Conservation (phyloP, 2,113 vertebrate species). For the Callorhinus ursinus region DNA sequence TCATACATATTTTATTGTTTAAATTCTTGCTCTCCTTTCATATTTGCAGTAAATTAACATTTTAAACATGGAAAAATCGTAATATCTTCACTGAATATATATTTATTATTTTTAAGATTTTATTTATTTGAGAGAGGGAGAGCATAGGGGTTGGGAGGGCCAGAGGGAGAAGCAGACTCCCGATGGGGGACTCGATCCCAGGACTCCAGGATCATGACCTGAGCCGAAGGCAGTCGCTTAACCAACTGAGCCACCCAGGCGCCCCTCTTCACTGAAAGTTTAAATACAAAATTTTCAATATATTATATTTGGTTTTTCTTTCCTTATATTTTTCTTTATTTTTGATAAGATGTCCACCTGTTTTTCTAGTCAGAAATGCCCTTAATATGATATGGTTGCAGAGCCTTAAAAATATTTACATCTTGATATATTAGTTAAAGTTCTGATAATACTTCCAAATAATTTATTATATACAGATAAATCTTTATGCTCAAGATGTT, state of each 20-base stretch:
- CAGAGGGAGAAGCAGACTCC: too few species aligned
- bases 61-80: conserved; percentile 19
- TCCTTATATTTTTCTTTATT: neutral
- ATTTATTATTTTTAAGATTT: too few species aligned
- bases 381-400: neutral
- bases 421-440: neutral
- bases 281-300: neutral
- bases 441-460: neutral
- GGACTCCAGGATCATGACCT: too few species aligned
- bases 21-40: neutral
- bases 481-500: neutral
- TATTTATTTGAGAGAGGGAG: too few species aligned
- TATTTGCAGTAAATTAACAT: neutral
- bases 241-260: too few species aligned
- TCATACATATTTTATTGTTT: neutral
- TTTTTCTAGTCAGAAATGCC: conserved; percentile 21
- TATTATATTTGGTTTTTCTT: neutral
- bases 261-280: neutral
- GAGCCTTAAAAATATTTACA: neutral
- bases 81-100: neutral
- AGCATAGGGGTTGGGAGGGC: too few species aligned
- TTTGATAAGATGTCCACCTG: neutral
- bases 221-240: too few species aligned
- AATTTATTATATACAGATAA: neutral
- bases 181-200: too few species aligned